Evolutionary conservation across 2,888 invertebrate species (phyloP).

Genomic region (Yponomeuta cagnagella): DNA sequence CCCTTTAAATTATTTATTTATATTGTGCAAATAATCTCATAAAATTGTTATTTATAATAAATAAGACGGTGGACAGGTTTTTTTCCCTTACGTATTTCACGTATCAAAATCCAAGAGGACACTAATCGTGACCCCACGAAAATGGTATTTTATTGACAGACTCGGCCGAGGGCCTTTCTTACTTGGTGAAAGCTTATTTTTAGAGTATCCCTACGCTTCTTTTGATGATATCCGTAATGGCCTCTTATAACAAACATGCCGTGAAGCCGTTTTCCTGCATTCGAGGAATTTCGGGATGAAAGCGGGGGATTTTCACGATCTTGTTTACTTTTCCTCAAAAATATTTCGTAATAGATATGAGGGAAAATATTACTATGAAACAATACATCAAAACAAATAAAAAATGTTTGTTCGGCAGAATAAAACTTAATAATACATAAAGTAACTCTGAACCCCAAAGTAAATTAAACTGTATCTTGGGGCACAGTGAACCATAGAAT

Average conservation of each 20-base stretch:
- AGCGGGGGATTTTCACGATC: neutral
- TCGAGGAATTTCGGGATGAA: neutral
- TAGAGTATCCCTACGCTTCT: neutral
- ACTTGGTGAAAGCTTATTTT: neutral
- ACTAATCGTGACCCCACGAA: neutral
- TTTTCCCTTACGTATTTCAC: neutral
- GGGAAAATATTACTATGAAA: neutral
- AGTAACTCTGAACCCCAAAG: no score
- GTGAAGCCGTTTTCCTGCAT: neutral
- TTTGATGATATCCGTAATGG: conserved; percentile 11
- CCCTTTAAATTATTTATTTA: neutral
- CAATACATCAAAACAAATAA: neutral
- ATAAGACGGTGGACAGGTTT: neutral
- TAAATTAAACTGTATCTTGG: no score
- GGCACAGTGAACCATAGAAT: no score
- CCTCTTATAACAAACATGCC: conserved; percentile 12
- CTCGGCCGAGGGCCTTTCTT: neutral
- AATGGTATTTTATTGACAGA: neutral
- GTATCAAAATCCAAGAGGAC: neutral
- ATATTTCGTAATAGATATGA: neutral
- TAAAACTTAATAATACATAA: no score
- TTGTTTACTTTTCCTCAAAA: neutral
- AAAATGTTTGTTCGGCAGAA: neutral
- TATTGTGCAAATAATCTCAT: neutral
- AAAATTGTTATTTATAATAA: neutral